Base-by-base conservation (phyloP, 2,113 vertebrate genomes). In the Tychaedon coryphoeus region DNA sequence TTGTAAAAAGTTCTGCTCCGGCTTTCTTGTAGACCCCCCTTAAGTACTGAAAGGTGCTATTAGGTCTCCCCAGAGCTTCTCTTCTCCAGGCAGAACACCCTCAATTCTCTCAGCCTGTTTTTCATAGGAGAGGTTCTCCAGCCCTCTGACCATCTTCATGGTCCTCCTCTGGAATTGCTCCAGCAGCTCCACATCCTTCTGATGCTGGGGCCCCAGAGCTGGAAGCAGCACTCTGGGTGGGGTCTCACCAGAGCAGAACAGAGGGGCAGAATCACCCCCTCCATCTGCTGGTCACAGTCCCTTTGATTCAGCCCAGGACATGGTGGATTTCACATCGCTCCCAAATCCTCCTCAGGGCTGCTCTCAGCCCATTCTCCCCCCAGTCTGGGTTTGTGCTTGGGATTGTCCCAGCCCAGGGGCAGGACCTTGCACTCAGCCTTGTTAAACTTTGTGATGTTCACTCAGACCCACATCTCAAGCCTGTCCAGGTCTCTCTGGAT, bases 271-370 rank as follows among this genome's bases (percentile, higher is more conserved):
- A 65, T 43, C 51, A 43, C 12, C 33, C 42, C 22, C 26, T 65
- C 0, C 0, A 50, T 18, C 36, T 65, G 31, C 50, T 50, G 43
- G 19, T 65, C 31, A 79, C 12, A 18, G 2, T 33, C 12, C 20
- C 23, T 88, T 57, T 50, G 43, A 58, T 7, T 26, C 60, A 75
- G 23, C 12, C 51, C 26, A 80, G 33, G 18, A 16, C 14, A 17
- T 12, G 22, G 14, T 79, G 43, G 36, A 23, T 42, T 50, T 38
- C 42, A 74, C 22, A 80, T 11, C 12, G 36, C 5, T 2, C 51
- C 8, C 26, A 50, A 28, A 31, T 19, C 43, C 12, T 64, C 34
- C 25, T 50, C 43, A 28, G 26, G 33, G 12, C 33, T 36, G 12
- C 33, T 65, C 26, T 51, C 43, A 8, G 19, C 6, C 19, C 15